These are phyloP conservation scores for roundworm (Caenorhabditis elegans) DNA, from an alignment of 1,140 invertebrate genomes.

Conservation along the genomic window WBcel235 BX284606.5:16127501-16128000, in stretches of 20 bases:
- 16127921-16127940: no score
- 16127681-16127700: conserved; percentile 74
- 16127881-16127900: no score
- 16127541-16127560: not conserved
- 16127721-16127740: conserved; percentile 83
- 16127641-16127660: conserved; percentile 81
- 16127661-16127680: conserved; percentile 79
- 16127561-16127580: conserved; percentile 80
- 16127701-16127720: conserved; percentile 84
- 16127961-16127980: no score
- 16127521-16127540: no score
- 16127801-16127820: conserved; percentile 41
- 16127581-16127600: conserved; percentile 86
- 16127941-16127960: no score
- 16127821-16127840: not conserved
- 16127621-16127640: conserved; percentile 79
- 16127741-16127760: conserved; percentile 80
- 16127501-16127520: no score
- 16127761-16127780: conserved; percentile 79
- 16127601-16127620: conserved; percentile 76
- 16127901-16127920: no score
- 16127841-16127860: no score
- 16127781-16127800: conserved; percentile 69
- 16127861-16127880: no score
- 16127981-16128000: no score